These are phyloP conservation scores for Drosophila fungiperda DNA, from an alignment of 2,888 invertebrate genomes.

Conservation along the genomic window DNA sequence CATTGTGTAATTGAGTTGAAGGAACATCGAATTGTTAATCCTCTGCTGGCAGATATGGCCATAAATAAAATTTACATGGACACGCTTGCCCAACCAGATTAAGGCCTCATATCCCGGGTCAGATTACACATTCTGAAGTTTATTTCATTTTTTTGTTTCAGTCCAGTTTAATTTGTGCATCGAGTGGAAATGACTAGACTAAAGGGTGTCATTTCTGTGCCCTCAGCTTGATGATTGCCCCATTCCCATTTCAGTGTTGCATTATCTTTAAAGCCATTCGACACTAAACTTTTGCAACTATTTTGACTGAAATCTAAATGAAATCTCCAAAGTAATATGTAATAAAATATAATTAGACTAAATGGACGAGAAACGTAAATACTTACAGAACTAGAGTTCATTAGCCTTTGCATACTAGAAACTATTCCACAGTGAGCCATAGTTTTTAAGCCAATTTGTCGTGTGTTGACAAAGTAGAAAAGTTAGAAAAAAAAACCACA, in stretches of 20 bases:
- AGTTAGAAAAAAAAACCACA: slow-evolving; percentile 8
- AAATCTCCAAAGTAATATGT: slow-evolving; percentile 19
- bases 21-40: slow-evolving; percentile 12
- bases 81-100: slow-evolving; percentile 16
- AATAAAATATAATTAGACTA: slow-evolving; percentile 20
- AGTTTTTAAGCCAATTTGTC: slow-evolving; percentile 36
- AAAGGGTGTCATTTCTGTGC: slow-evolving; percentile 25
- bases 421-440: slow-evolving; percentile 26
- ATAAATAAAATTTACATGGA: slow-evolving; percentile 14
- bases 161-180: slow-evolving; percentile 48
- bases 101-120: slow-evolving; percentile 1
- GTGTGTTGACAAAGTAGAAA: slow-evolving; percentile 48
- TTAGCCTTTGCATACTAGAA: slow-evolving; percentile 42
- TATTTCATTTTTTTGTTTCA: slow-evolving; percentile 29
- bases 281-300: slow-evolving; percentile 33
- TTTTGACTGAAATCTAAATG: slow-evolving; percentile 1
- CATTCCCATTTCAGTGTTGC: slow-evolving; percentile 1
- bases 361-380: not conserved
- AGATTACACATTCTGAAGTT: slow-evolving; percentile 19
- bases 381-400: slow-evolving; percentile 27
- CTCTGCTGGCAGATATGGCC: not conserved
- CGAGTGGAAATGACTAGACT: slow-evolving; percentile 5
- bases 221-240: slow-evolving; percentile 59
- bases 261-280: slow-evolving; percentile 33
- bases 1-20: slow-evolving; percentile 8